phyloP scores from a whole-genome alignment of 2,888 invertebrate species.

The Hedychridium roseum region DNA sequence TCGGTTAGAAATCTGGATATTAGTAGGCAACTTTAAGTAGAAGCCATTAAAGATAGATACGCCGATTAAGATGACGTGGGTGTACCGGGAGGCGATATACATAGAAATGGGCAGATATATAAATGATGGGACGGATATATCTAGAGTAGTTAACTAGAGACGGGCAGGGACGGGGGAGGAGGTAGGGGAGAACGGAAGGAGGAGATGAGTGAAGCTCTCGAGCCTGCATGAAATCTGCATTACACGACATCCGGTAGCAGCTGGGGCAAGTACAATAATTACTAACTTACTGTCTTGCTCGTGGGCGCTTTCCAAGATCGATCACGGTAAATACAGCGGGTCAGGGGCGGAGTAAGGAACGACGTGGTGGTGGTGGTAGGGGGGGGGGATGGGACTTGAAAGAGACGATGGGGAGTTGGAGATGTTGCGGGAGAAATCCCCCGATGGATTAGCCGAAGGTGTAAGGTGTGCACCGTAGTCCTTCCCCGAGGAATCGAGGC shows the following conservation, averaged over 20 bases:
- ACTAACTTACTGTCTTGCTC: slow-evolving; percentile 39
- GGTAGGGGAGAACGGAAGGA: slow-evolving; percentile 1
- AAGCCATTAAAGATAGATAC: too few relatives aligned
- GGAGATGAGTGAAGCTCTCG: slow-evolving; percentile 30
- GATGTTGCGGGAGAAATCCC: slow-evolving; percentile 2
- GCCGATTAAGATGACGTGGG: too few relatives aligned
- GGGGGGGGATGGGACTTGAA: neutral
- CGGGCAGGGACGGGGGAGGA: neutral
- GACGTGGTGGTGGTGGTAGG: slow-evolving; percentile 1
- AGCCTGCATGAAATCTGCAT: slow-evolving; percentile 47
- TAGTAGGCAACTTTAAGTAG: too few relatives aligned
- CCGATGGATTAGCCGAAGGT: slow-evolving; percentile 34
- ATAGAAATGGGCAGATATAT: too few relatives aligned
- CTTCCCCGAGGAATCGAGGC: slow-evolving; percentile 2
- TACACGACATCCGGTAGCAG: slow-evolving; percentile 33
- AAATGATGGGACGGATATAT: too few relatives aligned
- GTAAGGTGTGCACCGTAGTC: neutral
- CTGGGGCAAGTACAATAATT: slow-evolving; percentile 50
- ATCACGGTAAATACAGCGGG: slow-evolving; percentile 36
- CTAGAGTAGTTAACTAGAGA: too few relatives aligned
- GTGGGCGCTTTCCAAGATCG: slow-evolving; percentile 33
- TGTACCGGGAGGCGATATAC: too few relatives aligned
- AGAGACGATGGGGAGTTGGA: neutral
- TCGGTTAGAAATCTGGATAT: too few relatives aligned
- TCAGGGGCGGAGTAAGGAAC: slow-evolving; percentile 12